Evolutionary conservation across 2,888 invertebrate genomes (phyloP), one percentile per base, ranked within the genome.

Genomic region (Tuberolachnus salignus): DNA sequence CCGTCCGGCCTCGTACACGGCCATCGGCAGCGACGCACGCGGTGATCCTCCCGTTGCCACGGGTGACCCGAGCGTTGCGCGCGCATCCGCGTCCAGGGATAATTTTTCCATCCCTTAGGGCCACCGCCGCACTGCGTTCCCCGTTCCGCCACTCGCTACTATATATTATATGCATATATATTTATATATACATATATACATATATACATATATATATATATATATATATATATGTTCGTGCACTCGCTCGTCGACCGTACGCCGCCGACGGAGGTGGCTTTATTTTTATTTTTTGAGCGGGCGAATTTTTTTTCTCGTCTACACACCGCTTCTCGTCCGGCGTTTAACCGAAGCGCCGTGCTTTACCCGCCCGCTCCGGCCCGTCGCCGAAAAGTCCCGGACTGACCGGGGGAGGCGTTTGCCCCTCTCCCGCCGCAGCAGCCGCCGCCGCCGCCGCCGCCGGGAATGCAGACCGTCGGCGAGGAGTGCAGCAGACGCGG

Each of bases 1-100:
- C 81, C 70, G 80, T 81, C 75, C 81, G 81, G 82, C 86, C 83
- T 84, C 42, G 19, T 73, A 51, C 61, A 59, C 73, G 49, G 42
- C 64, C 55, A 14, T 57, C 44, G 51, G 51, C 34, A 59, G 42
- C 51, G 19, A 53, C 23, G 49, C 73, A n/a, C 63, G 63, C 73
- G 53, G 51, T 14, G 66, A 78, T 78, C 67, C 55, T 57, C 66
- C 67, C 55, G 75, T 78, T 78, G 75, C 75, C 67, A 78, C 67
- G 75, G 75, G 75, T 67, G 75, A 78, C 75, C 57, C 67, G 26
- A 49, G 0, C 57, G 66, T 14, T 78, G 75, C 75, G 75, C 75
- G 75, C 75, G 75, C 75, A 67, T 55, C 57, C 46, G 21, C 67
- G 75, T 78, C 75, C 75, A 59, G 75, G 75, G 75, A 78, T 78